These are phyloP conservation scores for Lithophane leautieri DNA, from an alignment of 2,888 invertebrate genomes.

Conservation along the genomic window DNA sequence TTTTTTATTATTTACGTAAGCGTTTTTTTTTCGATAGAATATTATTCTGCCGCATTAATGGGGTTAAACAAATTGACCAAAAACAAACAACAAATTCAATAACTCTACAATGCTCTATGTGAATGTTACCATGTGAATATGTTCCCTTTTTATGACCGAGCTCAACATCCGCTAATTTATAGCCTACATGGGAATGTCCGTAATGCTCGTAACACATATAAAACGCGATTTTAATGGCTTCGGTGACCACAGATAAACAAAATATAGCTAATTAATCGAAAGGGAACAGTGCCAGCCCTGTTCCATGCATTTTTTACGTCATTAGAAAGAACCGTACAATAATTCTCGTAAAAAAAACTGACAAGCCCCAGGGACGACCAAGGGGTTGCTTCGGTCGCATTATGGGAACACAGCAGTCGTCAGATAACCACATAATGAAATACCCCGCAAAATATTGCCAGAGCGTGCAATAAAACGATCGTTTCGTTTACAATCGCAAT, in stretches of 20 bases:
- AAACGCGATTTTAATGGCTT: conserved; percentile 68
- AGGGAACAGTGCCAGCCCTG: conserved; percentile 63
- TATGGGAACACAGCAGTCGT: conserved; percentile 52
- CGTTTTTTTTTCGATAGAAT: too few relatives aligned
- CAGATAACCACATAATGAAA: conserved; percentile 59
- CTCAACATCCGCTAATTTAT: conserved; percentile 72
- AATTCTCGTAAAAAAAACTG: conserved; percentile 64
- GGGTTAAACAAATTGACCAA: neutral
- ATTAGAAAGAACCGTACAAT: conserved; percentile 62
- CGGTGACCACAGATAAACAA: conserved; percentile 67
- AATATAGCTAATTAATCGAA: conserved; percentile 74
- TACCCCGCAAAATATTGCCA: conserved; percentile 66
- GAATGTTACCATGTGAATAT: conserved; percentile 26
- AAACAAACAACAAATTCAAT: conserved; percentile 17
- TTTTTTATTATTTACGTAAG: too few relatives aligned
- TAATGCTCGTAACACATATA: conserved; percentile 66
- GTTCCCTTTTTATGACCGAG: conserved; percentile 63
- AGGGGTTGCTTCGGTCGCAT: conserved; percentile 41
- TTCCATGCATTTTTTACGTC: conserved; percentile 66
- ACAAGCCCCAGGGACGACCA: conserved; percentile 55
- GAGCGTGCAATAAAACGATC: conserved; percentile 71
- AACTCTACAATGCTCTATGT: neutral
- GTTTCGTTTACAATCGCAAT: conserved; percentile 61
- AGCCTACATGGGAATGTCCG: conserved; percentile 67
- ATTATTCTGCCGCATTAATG: neutral